A percentile compares a stretch with the other conserved stretches of the same genome.
Evolutionary conservation across 2,888 invertebrate species (phyloP).

Genomic region (Prenolepis imparis): DNA sequence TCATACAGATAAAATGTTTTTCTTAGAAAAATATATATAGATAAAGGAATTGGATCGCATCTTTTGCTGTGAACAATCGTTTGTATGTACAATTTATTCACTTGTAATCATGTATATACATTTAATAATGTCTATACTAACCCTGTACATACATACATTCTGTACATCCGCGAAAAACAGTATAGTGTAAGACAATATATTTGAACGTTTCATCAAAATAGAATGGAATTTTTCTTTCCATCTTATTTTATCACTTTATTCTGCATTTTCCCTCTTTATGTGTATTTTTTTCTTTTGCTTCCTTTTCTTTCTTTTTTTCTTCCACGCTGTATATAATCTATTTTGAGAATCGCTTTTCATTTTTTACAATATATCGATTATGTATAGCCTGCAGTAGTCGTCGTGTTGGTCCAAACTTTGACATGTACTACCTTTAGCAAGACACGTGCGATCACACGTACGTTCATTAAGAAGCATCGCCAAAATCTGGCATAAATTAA

Average conservation of each 20-base stretch:
- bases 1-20: constrained; percentile 34
- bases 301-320: not conserved
- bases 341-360: constrained; percentile 10
- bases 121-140: constrained; percentile 14
- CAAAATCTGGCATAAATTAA: constrained; percentile 22
- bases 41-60: not conserved
- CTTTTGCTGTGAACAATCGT: constrained; percentile 36
- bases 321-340: not conserved
- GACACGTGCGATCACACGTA: constrained; percentile 5
- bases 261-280: not conserved
- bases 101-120: constrained; percentile 31
- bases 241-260: not conserved
- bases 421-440: not conserved
- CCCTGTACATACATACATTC: constrained; percentile 27
- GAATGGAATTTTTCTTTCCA: constrained; percentile 8
- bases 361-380: constrained; percentile 46
- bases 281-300: not conserved
- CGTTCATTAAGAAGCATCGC: not conserved
- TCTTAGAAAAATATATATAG: constrained; percentile 13
- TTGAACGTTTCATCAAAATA: constrained; percentile 30
- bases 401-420: not conserved
- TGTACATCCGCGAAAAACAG: constrained; percentile 8
- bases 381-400: not conserved
- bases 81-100: not conserved
- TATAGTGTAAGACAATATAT: constrained; percentile 30